Evolutionary conservation across 2,113 vertebrate genomes (phyloP), one percentile per base, ranked within the genome.

Genomic region (Morone saxatilis): DNA sequence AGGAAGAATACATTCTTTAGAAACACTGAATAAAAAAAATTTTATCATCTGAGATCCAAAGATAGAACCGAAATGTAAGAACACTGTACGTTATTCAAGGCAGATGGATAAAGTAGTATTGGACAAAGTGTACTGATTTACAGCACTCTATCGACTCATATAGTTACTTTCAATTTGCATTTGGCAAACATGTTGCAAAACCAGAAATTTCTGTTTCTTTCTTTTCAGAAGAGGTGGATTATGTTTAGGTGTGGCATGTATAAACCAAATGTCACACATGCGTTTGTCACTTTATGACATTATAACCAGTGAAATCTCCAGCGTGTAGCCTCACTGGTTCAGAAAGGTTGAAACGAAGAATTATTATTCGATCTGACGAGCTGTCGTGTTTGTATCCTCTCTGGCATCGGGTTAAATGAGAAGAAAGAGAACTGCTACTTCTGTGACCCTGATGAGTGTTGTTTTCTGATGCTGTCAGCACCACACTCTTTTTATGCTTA

Each of bases 161-260:
- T 25, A 57, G 31, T 22, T 56, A 7, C 31, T 53, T 25, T 14
- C 13, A 59, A 13, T 88, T 25, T 70, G 8, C n/a, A 14, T 81
- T 65, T 47, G 25, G 22, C 22, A 76, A 72, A 81, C 73, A 81
- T 89, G 86, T 81, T 62, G 91, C 83, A 89, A 87, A 94, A 94
- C 89, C 89, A 86, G 91, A 90, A 90, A 83, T 74, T 73, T 91
- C 20, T 87, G 57, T n/a, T n/a, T n/a, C n/a, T n/a, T n/a, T n/a
- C n/a, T n/a, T n/a, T n/a, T n/a, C 43, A 70, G 76, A 81, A 90
- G 77, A 90, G 75, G 48, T 36, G 47, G 75, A 78, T 81, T 50
- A 54, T 50, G 14, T 83, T 83, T 62, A 83, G 82, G 81, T 82
- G 84, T 60, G 83, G 62, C 71, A 36, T 40, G 25, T 19, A 56